These are phyloP conservation scores for Lasioglossum baleicum DNA, from an alignment of 1,140 invertebrate species.

Conservation along the genomic window DNA sequence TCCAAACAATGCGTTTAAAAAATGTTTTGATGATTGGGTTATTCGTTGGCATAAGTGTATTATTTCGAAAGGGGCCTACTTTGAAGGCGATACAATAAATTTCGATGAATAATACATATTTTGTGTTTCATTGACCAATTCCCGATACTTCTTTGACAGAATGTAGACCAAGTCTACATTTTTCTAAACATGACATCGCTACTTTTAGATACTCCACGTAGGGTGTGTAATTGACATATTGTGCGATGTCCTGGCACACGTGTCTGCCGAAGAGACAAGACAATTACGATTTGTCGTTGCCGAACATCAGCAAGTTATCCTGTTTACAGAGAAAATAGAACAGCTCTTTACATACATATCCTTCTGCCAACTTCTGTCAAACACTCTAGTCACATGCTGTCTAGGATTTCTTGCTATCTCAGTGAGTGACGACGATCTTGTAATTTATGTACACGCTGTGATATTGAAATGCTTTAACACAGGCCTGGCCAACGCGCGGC, in stretches of 20 bases:
- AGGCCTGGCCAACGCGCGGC: no score
- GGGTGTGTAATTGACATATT: conserved; percentile 51
- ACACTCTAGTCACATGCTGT: conserved; percentile 46
- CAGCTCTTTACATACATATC: conserved; percentile 46
- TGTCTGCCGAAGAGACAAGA: background rate
- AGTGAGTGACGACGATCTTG: conserved; percentile 39
- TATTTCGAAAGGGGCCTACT: no score
- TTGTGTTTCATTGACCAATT: no score
- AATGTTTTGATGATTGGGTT: no score
- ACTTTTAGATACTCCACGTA: conserved; percentile 42
- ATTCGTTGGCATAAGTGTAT: no score
- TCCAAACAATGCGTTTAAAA: no score
- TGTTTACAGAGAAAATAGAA: conserved; percentile 42
- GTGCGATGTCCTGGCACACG: conserved; percentile 19
- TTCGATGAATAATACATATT: no score
- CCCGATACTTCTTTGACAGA: no score
- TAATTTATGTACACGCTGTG: background rate
- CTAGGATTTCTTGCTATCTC: conserved; percentile 42
- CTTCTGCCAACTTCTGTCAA: conserved; percentile 42
- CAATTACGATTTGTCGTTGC: conserved; percentile 19
- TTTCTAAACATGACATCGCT: no score
- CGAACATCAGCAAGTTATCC: conserved; percentile 41
- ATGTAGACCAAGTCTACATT: no score
- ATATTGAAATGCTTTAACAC: no score
- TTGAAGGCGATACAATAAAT: no score